Percentiles rank a stretch among this genome's conserved stretches.
These are phyloP conservation scores for Pseudobourletiella spinata DNA, from an alignment of 1,140 invertebrate genomes.

Conservation along the genomic window DNA sequence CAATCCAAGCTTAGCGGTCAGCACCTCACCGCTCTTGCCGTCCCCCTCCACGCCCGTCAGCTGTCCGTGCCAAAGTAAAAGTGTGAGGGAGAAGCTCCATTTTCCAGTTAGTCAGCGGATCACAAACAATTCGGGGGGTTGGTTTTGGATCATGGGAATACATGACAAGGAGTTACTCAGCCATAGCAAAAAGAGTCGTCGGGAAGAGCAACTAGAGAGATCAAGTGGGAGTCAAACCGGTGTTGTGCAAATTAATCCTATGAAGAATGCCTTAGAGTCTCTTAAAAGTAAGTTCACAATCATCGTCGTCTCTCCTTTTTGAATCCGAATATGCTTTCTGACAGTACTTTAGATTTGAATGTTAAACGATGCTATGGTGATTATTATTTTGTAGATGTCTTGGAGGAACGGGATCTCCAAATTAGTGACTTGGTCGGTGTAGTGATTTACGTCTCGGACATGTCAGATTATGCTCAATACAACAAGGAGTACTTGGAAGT, in stretches of 20 bases:
- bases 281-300: constrained; percentile 61
- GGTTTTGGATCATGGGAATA: constrained; percentile 71
- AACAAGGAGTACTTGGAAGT: constrained; percentile 67
- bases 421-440: constrained; percentile 65
- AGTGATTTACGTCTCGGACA: constrained; percentile 69
- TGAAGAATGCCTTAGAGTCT: constrained; percentile 58
- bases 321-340: not conserved
- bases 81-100: constrained; percentile 13
- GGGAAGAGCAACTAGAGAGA: not conserved
- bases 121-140: constrained; percentile 54
- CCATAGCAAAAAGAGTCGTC: not conserved
- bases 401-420: constrained; percentile 37
- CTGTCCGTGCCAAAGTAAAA: constrained; percentile 8
- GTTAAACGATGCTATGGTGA: no score
- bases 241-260: constrained; percentile 43
- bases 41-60: not conserved
- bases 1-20: not conserved
- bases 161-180: constrained; percentile 44
- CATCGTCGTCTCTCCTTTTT: constrained; percentile 4
- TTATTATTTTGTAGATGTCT: constrained; percentile 36
- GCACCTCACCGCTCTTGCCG: not conserved
- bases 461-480: constrained; percentile 64
- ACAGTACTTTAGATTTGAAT: not conserved
- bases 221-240: not conserved
- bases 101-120: constrained; percentile 24